Conservation (phyloP, 2,797 vertebrate genomes). For the Gymnoscopelus braueri region DNA sequence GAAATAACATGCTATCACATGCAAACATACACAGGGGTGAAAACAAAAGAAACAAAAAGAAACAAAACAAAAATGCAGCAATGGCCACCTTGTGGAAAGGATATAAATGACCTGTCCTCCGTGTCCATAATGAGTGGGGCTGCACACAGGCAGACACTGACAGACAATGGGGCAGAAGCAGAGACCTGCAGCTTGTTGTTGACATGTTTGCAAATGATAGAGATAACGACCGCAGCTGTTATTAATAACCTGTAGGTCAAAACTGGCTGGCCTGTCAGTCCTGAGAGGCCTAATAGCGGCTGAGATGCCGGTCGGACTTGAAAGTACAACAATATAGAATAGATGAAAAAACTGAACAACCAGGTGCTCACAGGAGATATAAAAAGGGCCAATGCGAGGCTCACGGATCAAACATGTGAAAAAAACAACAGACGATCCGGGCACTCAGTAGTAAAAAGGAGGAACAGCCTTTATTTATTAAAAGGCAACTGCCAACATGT, state of each 20-base stretch:
- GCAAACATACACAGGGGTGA: too few relatives aligned
- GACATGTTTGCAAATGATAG: slow-evolving; percentile 46
- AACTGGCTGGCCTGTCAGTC: slow-evolving; percentile 24
- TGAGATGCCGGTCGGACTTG: background rate
- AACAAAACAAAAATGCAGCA: slow-evolving; percentile 7
- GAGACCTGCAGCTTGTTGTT: slow-evolving; percentile 47
- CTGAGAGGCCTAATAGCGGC: background rate
- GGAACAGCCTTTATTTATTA: too few relatives aligned
- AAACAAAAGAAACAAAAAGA: slow-evolving; percentile 19
- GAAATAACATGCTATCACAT: too few relatives aligned
- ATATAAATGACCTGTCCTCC: slow-evolving; percentile 5
- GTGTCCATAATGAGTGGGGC: slow-evolving; percentile 21
- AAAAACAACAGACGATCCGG: too few relatives aligned
- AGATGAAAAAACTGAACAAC: too few relatives aligned
- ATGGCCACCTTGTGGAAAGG: slow-evolving; percentile 30
- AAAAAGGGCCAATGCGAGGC: too few relatives aligned
- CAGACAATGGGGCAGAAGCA: slow-evolving; percentile 12
- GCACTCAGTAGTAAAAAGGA: too few relatives aligned
- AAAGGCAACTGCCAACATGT: too few relatives aligned
- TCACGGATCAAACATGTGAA: too few relatives aligned
- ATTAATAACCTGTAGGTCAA: slow-evolving; percentile 53
- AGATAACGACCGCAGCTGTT: slow-evolving; percentile 28
- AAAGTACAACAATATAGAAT: too few relatives aligned
- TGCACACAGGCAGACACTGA: slow-evolving; percentile 19
- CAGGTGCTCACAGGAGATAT: too few relatives aligned